These are phyloP conservation scores for Trilocha varians DNA, from an alignment of 2,888 invertebrate genomes.

Conservation along the genomic window DNA sequence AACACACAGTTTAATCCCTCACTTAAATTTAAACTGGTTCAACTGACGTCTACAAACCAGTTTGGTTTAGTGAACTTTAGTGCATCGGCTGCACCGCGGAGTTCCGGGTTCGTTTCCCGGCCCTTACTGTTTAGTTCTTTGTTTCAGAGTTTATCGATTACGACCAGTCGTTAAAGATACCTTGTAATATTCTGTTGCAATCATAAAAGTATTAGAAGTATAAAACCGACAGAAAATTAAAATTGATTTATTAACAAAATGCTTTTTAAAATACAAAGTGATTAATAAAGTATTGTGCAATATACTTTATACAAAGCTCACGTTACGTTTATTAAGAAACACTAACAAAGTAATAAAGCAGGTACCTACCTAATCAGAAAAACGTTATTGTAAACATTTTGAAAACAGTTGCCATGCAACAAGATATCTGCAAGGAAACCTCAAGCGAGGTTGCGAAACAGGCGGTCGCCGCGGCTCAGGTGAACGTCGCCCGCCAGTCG, in stretches of 20 bases:
- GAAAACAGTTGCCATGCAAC: conserved; percentile 66
- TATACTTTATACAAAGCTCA: too few species aligned
- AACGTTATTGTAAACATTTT: conserved; percentile 12
- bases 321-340: background rate
- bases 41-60: conserved; percentile 18
- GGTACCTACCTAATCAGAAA: too few species aligned
- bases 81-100: conserved; percentile 20
- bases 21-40: conserved; percentile 21
- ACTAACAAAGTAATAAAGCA: too few species aligned
- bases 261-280: too few species aligned
- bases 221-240: too few species aligned
- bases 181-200: too few species aligned
- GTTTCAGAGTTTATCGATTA: background rate
- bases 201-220: background rate
- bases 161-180: background rate
- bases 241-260: too few species aligned
- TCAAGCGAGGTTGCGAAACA: conserved; percentile 56
- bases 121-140: background rate
- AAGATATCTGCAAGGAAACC: conserved; percentile 60
- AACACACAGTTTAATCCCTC: conserved; percentile 7
- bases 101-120: conserved; percentile 28
- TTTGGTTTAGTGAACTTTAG: conserved; percentile 23
- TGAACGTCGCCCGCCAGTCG: conserved; percentile 62
- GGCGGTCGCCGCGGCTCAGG: conserved; percentile 45
- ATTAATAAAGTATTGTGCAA: too few species aligned